Percentiles rank a stretch among this genome's conserved stretches.
phyloP scores from a whole-genome alignment of 2,797 vertebrate genomes.

The Salarias fasciatus region DNA sequence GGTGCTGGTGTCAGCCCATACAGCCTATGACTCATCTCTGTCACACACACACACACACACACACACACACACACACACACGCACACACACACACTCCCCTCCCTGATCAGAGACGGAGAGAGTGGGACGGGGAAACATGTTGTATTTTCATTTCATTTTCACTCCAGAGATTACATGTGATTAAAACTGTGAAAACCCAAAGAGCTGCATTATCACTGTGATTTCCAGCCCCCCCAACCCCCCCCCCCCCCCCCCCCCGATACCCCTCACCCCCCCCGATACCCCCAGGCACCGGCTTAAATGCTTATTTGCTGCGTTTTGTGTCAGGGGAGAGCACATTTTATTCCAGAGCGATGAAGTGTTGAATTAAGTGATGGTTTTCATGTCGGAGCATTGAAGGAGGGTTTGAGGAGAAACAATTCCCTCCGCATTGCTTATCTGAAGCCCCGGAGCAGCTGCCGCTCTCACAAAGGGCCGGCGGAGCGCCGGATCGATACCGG shows the following conservation, averaged over 20 bases:
- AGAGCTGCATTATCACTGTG: slow-evolving; percentile 57
- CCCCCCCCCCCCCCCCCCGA: slow-evolving; percentile 47
- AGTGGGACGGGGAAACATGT: slow-evolving; percentile 34
- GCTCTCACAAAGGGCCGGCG: slow-evolving; percentile 80
- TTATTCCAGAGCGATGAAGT: slow-evolving; percentile 74
- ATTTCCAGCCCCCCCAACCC: too few relatives aligned
- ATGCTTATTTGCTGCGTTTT: slow-evolving; percentile 71
- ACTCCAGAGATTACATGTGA: slow-evolving; percentile 66
- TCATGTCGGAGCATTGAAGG: slow-evolving; percentile 68
- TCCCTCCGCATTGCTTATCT: slow-evolving; percentile 82
- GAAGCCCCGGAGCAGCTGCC: slow-evolving; percentile 82
- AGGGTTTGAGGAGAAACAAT: slow-evolving; percentile 73
- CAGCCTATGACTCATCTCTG: too few relatives aligned
- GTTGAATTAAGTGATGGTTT: slow-evolving; percentile 80
- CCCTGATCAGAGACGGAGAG: slow-evolving; percentile 30
- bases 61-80: background rate
- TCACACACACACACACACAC: too few relatives aligned
- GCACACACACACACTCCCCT: background rate
- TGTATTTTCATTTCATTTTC: slow-evolving; percentile 58
- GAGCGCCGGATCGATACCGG: slow-evolving; percentile 86
- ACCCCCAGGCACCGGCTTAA: slow-evolving; percentile 69
- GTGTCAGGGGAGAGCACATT: slow-evolving; percentile 70
- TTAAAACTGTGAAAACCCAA: slow-evolving; percentile 60
- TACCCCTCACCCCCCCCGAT: slow-evolving; percentile 51
- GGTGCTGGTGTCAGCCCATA: slow-evolving; percentile 81